Evolutionary conservation across 2,113 vertebrate genomes (phyloP).

Genomic region (Pongo pygmaeus): DNA sequence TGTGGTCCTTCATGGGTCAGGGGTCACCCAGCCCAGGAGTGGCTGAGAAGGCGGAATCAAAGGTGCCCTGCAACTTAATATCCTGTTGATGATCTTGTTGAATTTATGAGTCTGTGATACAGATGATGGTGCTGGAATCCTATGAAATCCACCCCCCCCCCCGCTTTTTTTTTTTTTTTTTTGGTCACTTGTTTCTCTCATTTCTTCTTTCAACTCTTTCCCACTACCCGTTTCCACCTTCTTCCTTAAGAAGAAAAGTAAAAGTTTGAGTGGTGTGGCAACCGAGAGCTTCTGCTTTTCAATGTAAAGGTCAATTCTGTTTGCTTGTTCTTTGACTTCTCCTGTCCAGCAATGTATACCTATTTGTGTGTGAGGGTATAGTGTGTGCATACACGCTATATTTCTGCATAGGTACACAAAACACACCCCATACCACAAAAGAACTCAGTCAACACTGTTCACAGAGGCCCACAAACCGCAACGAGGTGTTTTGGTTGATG

Average conservation of each 20-base stretch:
- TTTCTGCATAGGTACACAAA: background rate
- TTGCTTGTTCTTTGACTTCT: background rate
- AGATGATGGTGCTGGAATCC: conserved; percentile 73
- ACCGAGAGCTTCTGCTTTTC: background rate
- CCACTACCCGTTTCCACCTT: background rate
- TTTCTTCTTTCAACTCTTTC: background rate
- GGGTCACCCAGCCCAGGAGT: conserved; percentile 92
- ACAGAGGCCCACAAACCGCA: background rate
- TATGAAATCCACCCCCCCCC: background rate
- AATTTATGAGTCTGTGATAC: conserved; percentile 84
- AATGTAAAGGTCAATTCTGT: background rate
- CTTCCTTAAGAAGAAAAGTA: background rate
- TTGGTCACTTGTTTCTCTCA: background rate
- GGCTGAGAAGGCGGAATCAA: conserved; percentile 87
- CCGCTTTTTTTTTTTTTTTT: background rate
- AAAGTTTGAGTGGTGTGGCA: background rate
- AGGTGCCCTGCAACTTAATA: conserved; percentile 90
- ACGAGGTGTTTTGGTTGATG: background rate
- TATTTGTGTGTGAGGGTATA: background rate
- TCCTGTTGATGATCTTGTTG: conserved; percentile 93
- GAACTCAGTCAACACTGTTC: background rate
- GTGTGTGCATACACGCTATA: background rate
- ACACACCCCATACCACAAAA: background rate
- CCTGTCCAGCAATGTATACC: background rate
- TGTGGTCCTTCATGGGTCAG: conserved; percentile 92